A percentile compares a stretch with the other conserved stretches of the same genome.
Evolutionary conservation across 2,888 invertebrate genomes (phyloP).

Genomic region (Oscheius sp.): DNA sequence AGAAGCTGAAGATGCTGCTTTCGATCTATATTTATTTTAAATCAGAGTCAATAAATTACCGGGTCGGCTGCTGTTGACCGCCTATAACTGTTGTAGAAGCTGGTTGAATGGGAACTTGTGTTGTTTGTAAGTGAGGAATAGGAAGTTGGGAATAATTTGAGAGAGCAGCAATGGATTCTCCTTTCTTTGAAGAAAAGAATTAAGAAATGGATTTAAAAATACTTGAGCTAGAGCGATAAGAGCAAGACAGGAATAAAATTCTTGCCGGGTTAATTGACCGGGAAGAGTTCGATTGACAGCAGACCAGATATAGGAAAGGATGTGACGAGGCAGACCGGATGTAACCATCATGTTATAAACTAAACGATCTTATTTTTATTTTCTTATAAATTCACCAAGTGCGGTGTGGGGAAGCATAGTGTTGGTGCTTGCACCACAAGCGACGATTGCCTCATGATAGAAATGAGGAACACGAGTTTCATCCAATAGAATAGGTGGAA

Average conservation of each 20-base stretch:
- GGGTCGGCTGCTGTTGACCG: constrained; percentile 1
- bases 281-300: constrained; percentile 72
- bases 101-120: constrained; percentile 32
- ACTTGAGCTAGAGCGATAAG: constrained; percentile 74
- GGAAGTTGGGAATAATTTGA: constrained; percentile 58
- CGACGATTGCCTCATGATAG: constrained; percentile 59
- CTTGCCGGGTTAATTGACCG: constrained; percentile 72
- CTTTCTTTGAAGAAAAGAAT: constrained; percentile 23
- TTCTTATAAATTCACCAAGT: constrained; percentile 36
- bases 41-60: background rate
- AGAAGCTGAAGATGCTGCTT: constrained; percentile 33
- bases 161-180: constrained; percentile 60
- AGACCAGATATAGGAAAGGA: constrained; percentile 73
- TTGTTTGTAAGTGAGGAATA: constrained; percentile 56
- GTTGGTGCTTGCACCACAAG: constrained; percentile 58
- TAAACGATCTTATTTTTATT: background rate
- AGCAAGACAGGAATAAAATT: constrained; percentile 73
- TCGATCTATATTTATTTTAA: background rate
- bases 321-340: constrained; percentile 72
- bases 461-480: constrained; percentile 62
- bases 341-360: constrained; percentile 73
- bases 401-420: constrained; percentile 58
- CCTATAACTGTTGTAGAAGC: background rate
- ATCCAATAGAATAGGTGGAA: constrained; percentile 63
- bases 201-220: background rate